Evolutionary conservation across 2,797 vertebrate genomes (phyloP).

Genomic region (Amniataba percoides): DNA sequence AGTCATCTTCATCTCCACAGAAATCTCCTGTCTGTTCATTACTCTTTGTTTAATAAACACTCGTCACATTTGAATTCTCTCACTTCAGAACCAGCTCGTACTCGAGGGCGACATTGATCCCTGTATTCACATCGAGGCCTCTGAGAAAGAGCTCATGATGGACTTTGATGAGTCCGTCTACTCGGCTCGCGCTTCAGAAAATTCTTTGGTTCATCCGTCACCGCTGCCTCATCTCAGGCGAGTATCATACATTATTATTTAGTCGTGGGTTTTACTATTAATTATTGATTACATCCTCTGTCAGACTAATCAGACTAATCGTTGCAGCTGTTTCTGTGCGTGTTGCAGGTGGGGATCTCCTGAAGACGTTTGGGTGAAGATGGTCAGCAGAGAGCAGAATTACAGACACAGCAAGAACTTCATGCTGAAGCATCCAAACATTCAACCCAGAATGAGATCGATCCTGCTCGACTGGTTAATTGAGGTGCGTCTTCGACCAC

Average conservation of each 20-base stretch:
- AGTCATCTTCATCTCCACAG: neutral
- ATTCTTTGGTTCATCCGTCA: constrained; percentile 86
- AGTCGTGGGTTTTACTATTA: neutral
- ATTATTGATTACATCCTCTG: neutral
- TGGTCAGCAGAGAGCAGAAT: constrained; percentile 86
- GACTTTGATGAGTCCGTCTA: constrained; percentile 83
- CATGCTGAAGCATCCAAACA: constrained; percentile 84
- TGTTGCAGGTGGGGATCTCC: constrained; percentile 88
- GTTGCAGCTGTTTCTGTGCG: neutral
- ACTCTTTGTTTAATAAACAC: neutral
- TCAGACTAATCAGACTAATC: neutral
- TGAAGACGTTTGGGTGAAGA: constrained; percentile 89
- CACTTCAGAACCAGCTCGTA: constrained; percentile 86
- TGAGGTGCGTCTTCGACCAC: constrained; percentile 81
- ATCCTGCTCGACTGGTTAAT: constrained; percentile 93
- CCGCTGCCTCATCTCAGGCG: constrained; percentile 90
- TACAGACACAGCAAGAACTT: constrained; percentile 87
- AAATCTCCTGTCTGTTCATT: neutral
- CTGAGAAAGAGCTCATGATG: constrained; percentile 83
- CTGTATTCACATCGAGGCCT: constrained; percentile 84
- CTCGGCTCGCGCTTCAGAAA: constrained; percentile 83
- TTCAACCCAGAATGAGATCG: constrained; percentile 91
- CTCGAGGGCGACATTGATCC: constrained; percentile 81
- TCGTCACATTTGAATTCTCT: neutral
- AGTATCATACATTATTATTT: constrained; percentile 17